phyloP scores from a whole-genome alignment of 2,797 vertebrate genomes.

The Pyrocephalus nanus region DNA sequence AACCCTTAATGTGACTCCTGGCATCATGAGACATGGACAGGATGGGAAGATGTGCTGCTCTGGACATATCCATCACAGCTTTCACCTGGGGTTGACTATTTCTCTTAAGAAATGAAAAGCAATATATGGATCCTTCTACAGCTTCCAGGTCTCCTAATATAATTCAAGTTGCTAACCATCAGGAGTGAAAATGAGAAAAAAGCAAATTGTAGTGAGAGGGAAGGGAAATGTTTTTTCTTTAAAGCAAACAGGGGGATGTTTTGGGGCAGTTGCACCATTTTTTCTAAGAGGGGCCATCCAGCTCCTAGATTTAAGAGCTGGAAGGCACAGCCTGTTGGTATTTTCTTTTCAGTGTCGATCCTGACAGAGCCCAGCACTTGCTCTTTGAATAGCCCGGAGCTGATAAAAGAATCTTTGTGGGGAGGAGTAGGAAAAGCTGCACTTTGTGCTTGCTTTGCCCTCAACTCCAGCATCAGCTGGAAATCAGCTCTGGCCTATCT shows the following conservation, averaged over 20 bases:
- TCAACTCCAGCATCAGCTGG: neutral
- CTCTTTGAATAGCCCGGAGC: neutral
- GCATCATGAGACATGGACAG: neutral
- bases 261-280: neutral
- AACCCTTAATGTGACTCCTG: neutral
- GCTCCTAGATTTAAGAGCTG: neutral
- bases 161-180: neutral
- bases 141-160: neutral
- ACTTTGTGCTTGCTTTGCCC: neutral
- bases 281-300: neutral
- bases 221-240: neutral
- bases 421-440: neutral
- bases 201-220: neutral
- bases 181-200: neutral
- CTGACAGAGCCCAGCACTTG: neutral
- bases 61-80: neutral
- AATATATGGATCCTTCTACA: neutral
- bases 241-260: neutral
- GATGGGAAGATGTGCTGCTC: neutral
- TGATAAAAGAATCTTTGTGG: neutral
- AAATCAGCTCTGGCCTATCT: neutral
- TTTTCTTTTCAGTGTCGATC: neutral
- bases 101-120: neutral
- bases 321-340: neutral
- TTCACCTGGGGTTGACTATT: neutral